Percentiles rank a stretch among this genome's conserved stretches.
These are phyloP conservation scores for Odontophorus gujanensis DNA, from an alignment of 2,113 vertebrate genomes.

Conservation along the genomic window DNA sequence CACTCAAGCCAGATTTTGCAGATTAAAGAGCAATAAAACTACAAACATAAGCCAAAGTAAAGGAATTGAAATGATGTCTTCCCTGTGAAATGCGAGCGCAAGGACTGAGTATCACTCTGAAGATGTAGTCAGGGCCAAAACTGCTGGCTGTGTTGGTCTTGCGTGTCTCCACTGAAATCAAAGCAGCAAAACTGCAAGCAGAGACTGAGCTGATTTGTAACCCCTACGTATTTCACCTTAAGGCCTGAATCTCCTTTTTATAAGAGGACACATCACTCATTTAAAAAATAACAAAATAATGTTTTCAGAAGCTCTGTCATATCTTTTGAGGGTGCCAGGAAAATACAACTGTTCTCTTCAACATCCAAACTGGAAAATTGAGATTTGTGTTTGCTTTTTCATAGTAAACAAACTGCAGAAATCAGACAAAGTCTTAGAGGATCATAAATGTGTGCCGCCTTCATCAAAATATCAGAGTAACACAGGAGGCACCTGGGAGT, in stretches of 20 bases:
- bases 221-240: neutral
- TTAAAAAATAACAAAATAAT: neutral
- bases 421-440: neutral
- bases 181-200: neutral
- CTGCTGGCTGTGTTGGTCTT: neutral
- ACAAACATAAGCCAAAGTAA: slow-evolving; percentile 2
- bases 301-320: neutral
- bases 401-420: neutral
- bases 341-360: neutral
- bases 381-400: neutral
- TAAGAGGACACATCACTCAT: neutral
- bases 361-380: neutral
- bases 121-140: neutral
- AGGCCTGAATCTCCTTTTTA: neutral
- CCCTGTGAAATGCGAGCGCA: neutral
- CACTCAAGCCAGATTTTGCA: slow-evolving; percentile 31
- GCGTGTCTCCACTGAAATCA: neutral
- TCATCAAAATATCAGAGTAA: neutral
- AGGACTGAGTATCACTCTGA: neutral
- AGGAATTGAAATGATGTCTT: neutral
- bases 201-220: neutral
- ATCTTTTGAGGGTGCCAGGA: neutral
- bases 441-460: neutral
- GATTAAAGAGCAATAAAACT: slow-evolving; percentile 28
- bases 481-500: neutral